Base-by-base conservation (phyloP, 2,113 vertebrate genomes). In the Prinia subflava region DNA sequence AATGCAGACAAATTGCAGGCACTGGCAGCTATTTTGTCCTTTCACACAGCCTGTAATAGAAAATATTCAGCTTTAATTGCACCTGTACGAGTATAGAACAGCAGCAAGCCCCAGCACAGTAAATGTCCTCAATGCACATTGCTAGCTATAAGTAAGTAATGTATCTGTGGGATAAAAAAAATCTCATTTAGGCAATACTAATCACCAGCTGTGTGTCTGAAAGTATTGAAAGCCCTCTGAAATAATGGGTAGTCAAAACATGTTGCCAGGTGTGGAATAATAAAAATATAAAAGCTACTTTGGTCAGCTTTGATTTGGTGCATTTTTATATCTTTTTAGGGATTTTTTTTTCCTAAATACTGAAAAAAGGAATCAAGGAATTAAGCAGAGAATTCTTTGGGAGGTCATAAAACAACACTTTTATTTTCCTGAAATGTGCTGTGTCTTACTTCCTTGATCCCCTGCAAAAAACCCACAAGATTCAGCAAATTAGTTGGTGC, bases 391-490 rank as follows among this genome's bases (percentile, higher is more conserved):
- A 35, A 53, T 2, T 67, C 16, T 69, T 77, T 70, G 28, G 31
- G 41, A 69, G 12, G 5, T 19, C 21, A 33, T 18, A 60, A 80
- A 10, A 2, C 3, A 46, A 5, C 4, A 15, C 65, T 77, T n/a
- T 35, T 63, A 47, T 16, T 39, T 41, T 31, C 3, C 2, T 74
- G 6, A 11, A 65, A 10, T 7, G 1, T 52, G 1, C 2, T 64
- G 2, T 24, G 9, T 49, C 27, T 68, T 63, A 22, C 13, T 30
- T 22, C 8, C 2, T 4, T 3, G 6, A 33, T 4, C 0, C 3
- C 3, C 5, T n/a, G 8, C 3, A 19, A 42, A 44, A 87, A 77
- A 25, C 0, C 0, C 19, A 22, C 7, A 68, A n/a, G 9, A 13
- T 21, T 7, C 30, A 60, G 8, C 6, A 59, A 50, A 57, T 7